Base-by-base conservation (phyloP, 30 jellyfish, hydroid and myxozoan genomes). In the Rhopilema esculentum region DNA sequence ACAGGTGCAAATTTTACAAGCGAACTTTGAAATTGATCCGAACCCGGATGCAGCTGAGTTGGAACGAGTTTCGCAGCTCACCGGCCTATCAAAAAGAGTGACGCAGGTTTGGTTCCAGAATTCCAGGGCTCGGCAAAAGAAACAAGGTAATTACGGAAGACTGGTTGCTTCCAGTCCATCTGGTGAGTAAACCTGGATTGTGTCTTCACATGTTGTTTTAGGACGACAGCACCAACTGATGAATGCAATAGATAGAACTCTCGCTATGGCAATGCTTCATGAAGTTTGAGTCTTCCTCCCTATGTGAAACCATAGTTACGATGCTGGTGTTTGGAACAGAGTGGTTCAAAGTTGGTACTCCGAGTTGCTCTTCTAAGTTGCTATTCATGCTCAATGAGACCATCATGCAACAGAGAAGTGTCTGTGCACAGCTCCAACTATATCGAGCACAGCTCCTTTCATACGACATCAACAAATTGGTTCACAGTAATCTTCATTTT, bases 101-200 rank as follows among this genome's bases (percentile, higher is more conserved):
- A 94, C 98, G 17, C 98, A 94, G 78, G 98, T 94, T 25, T 94
- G 98, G 98, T 94, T 94, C 83, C 98, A 94, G 80, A 94, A 94
- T 50, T 94, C 98, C 20, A 87, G 98, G 28, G 98, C 98, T 33
- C 63, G 98, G 19, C 98, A 94, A 69, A 94, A 94, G 91, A 94
- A 94, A 75, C 98, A 92, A 65, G 95, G 95, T 8, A 69, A 52
- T 51, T 83, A 28, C 50, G 81, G 83, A 28, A 68, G 91, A 51
- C 23, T 83, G 79, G 75, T 83, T 23, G 91, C 75, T 23, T 51
- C 91, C 26, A 83, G 91, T 75, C 91, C 91, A 49, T 70, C 81
- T 17, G 91, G 91, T 83, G 69, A 69, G 79, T 68, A 40, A n/a
- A n/a, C n/a, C n/a, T n/a, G 30, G 21, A 15, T 61, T 4, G 23